Conservation (phyloP, 2,888 invertebrate species). For the Rhagophthalmus giganteus region DNA sequence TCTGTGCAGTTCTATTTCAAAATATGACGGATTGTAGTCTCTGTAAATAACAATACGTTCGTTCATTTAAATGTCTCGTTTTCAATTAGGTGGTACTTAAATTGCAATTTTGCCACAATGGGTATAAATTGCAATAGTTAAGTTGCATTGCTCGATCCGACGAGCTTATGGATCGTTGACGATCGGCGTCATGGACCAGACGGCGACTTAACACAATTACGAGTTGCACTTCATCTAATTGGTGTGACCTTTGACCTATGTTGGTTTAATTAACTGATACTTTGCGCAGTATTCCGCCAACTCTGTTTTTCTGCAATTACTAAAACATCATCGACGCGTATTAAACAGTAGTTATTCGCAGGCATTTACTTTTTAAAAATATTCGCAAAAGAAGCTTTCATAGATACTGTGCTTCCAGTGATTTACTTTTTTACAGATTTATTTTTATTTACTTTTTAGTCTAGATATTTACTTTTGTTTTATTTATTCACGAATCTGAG, state of each 20-base stretch:
- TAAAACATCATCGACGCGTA: neutral
- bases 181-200: constrained; percentile 47
- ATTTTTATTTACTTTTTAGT: neutral
- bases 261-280: constrained; percentile 39
- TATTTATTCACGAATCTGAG: too few relatives aligned
- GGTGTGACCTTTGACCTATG: constrained; percentile 49
- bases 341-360: too few relatives aligned
- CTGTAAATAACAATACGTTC: neutral
- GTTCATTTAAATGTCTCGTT: constrained; percentile 31
- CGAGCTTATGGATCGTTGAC: constrained; percentile 40
- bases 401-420: neutral
- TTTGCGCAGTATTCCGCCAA: constrained; percentile 30
- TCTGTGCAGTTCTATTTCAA: too few relatives aligned
- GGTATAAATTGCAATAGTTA: constrained; percentile 47
- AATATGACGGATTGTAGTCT: too few relatives aligned
- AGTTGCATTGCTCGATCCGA: constrained; percentile 46
- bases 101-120: constrained; percentile 43
- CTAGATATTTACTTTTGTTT: neutral
- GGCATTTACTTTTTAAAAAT: too few relatives aligned
- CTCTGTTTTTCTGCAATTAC: neutral
- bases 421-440: neutral
- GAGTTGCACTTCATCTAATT: constrained; percentile 51
- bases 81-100: constrained; percentile 35
- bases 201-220: constrained; percentile 52
- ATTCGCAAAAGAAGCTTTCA: neutral